These are phyloP conservation scores for Macrocentrus cingulum DNA, from an alignment of 1,140 invertebrate genomes.

Conservation along the genomic window DNA sequence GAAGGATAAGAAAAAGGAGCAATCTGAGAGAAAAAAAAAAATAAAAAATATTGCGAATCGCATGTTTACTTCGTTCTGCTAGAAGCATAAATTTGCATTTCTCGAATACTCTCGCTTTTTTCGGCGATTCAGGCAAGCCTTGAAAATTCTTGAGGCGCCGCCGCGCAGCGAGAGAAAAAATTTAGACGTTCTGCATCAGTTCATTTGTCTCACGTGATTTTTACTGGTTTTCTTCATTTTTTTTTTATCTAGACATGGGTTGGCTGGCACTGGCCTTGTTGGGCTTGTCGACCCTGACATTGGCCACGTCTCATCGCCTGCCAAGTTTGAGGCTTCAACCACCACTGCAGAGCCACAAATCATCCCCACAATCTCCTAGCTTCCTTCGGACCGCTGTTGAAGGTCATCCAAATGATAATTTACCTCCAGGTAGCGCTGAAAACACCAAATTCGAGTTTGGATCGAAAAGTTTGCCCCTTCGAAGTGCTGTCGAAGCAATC, in stretches of 20 bases:
- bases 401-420: constrained; percentile 45
- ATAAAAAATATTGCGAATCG: constrained; percentile 1
- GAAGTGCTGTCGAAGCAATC: constrained; percentile 60
- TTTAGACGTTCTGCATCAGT: neutral
- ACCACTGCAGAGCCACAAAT: constrained; percentile 26
- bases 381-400: constrained; percentile 64
- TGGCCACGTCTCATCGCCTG: constrained; percentile 39
- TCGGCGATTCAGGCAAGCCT: neutral
- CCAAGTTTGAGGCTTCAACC: constrained; percentile 24
- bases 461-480: constrained; percentile 56
- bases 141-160: neutral
- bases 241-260: constrained; percentile 35
- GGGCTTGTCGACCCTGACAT: constrained; percentile 34
- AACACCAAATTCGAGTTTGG: constrained; percentile 39
- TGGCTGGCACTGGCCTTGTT: constrained; percentile 37
- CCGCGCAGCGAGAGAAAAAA: neutral
- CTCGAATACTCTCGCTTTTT: constrained; percentile 2
- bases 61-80: neutral
- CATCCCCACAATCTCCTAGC: constrained; percentile 36
- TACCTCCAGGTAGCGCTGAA: constrained; percentile 26
- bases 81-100: constrained; percentile 15
- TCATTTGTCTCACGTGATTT: neutral
- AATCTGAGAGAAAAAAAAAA: constrained; percentile 4
- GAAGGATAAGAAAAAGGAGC: neutral
- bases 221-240: constrained; percentile 21